phyloP scores from a whole-genome alignment of 2,113 vertebrate genomes.

The Gambusia affinis region DNA sequence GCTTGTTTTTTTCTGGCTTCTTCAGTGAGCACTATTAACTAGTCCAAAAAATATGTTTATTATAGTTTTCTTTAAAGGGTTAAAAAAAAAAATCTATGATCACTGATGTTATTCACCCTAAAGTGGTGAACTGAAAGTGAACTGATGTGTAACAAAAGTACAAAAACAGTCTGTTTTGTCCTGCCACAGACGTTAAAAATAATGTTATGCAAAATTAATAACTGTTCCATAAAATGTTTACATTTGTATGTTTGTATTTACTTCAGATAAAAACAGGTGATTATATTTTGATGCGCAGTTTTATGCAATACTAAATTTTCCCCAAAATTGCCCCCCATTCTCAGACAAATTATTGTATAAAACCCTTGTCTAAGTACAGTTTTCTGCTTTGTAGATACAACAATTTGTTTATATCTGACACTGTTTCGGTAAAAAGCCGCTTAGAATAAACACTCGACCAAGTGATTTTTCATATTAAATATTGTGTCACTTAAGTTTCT shows the following conservation, averaged over 20 bases:
- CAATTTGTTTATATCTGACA: neutral
- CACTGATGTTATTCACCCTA: too few relatives aligned
- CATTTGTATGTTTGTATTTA: neutral
- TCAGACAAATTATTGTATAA: neutral
- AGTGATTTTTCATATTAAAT: neutral
- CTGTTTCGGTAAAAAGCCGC: neutral
- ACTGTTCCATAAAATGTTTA: neutral
- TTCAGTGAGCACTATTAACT: neutral
- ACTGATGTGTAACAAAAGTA: too few relatives aligned
- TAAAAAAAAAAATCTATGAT: too few relatives aligned
- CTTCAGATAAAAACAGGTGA: neutral
- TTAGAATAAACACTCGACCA: neutral
- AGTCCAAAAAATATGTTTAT: neutral
- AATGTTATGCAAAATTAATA: neutral
- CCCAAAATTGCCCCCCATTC: neutral
- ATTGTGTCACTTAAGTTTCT: neutral
- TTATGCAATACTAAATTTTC: neutral
- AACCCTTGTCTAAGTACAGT: neutral
- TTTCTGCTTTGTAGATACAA: neutral
- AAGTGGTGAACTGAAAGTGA: too few relatives aligned
- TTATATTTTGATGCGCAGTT: neutral
- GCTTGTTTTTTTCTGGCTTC: neutral
- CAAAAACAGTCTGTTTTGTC: too few relatives aligned
- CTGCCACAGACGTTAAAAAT: neutral
- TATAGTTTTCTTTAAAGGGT: neutral